phyloP scores from a whole-genome alignment of 2,113 vertebrate genomes.

The Coptodon bakossiorum region DNA sequence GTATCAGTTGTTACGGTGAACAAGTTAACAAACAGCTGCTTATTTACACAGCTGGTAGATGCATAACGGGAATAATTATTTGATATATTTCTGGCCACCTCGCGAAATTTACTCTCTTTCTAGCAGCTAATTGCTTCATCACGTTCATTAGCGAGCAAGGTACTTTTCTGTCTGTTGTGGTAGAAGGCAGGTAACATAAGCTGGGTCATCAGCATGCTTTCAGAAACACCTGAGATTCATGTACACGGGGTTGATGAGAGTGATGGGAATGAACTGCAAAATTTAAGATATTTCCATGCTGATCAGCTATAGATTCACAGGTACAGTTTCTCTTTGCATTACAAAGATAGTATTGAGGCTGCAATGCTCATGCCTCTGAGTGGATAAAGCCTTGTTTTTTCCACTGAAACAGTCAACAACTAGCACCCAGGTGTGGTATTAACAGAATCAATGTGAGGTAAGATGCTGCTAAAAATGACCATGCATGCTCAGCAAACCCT shows the following conservation, averaged over 20 bases:
- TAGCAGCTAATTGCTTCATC: not conserved
- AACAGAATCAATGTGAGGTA: not conserved
- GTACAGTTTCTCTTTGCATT: not conserved
- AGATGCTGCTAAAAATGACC: conserved; percentile 26
- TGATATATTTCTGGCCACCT: not conserved
- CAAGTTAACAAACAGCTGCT: not conserved
- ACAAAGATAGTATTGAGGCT: not conserved
- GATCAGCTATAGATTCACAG: not conserved
- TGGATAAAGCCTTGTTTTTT: not conserved
- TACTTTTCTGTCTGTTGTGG: not conserved
- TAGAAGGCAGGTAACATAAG: not conserved
- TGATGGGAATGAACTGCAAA: not conserved
- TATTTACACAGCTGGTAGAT: not conserved
- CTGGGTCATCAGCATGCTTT: not conserved
- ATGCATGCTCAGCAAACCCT: conserved; percentile 28
- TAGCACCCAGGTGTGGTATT: conserved; percentile 15
- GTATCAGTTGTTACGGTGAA: not conserved
- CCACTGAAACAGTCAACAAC: not conserved
- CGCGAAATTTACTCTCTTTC: not conserved
- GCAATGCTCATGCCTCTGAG: not conserved
- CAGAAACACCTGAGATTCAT: not conserved
- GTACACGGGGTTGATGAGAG: not conserved
- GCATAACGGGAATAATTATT: not conserved
- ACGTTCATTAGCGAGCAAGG: not conserved
- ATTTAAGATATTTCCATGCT: not conserved